These are phyloP conservation scores for Takifugu bimaculatus DNA, from an alignment of 2,113 vertebrate species.

Conservation along the genomic window DNA sequence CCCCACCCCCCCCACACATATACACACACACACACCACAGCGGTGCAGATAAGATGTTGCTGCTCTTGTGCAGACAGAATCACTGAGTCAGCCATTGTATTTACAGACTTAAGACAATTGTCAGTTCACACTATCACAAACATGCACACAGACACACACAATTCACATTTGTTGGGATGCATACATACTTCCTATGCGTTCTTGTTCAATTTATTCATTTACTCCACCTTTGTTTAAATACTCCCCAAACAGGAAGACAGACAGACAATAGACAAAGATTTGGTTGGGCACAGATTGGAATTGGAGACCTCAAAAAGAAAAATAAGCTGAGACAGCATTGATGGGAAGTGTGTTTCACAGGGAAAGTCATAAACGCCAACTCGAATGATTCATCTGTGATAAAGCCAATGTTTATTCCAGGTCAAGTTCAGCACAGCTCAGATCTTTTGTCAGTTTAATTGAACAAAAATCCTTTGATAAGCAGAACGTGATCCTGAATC, in stretches of 20 bases:
- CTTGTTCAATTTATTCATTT: constrained; percentile 46
- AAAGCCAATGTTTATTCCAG: too few relatives aligned
- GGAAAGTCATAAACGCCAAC: constrained; percentile 1
- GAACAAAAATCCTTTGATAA: neutral
- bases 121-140: constrained; percentile 58
- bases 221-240: constrained; percentile 27
- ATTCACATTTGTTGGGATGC: constrained; percentile 20
- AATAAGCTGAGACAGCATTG: constrained; percentile 5
- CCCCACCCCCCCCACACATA: constrained; percentile 8
- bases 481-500: neutral
- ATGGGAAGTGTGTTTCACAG: neutral
- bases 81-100: constrained; percentile 72
- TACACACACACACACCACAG: constrained; percentile 57
- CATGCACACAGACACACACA: constrained; percentile 32
- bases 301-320: too few relatives aligned
- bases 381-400: neutral
- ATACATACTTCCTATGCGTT: constrained; percentile 39
- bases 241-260: neutral
- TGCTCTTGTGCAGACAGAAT: constrained; percentile 67
- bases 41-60: constrained; percentile 73
- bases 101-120: constrained; percentile 65
- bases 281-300: neutral
- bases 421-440: too few relatives aligned
- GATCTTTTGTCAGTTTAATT: too few relatives aligned
- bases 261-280: constrained; percentile 17